phyloP scores from a whole-genome alignment of 2,888 invertebrate genomes.

The Tubiluchus corallicola region DNA sequence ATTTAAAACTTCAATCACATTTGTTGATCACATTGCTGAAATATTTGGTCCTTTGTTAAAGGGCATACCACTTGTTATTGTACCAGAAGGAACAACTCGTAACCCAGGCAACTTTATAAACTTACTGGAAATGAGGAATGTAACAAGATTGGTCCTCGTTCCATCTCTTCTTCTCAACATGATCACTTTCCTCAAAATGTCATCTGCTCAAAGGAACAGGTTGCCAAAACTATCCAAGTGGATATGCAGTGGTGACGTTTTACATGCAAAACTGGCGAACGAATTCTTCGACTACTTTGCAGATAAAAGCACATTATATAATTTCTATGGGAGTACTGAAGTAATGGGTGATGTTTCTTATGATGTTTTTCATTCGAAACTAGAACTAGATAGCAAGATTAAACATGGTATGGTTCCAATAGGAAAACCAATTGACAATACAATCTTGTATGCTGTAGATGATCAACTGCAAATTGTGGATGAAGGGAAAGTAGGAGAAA shows the following conservation, averaged over 20 bases:
- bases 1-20: conserved; percentile 76
- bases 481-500: conserved; percentile 56
- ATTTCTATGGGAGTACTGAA: conserved; percentile 79
- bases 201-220: too few species aligned
- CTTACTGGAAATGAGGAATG: conserved; percentile 42
- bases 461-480: conserved; percentile 46
- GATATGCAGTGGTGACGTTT: conserved; percentile 70
- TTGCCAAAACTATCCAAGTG: conserved; percentile 38
- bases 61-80: conserved; percentile 47
- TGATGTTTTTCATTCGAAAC: conserved; percentile 40
- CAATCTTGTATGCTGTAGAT: conserved; percentile 57
- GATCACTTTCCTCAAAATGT: too few species aligned
- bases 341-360: conserved; percentile 78
- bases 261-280: conserved; percentile 46
- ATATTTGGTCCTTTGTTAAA: conserved; percentile 66
- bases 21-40: conserved; percentile 73
- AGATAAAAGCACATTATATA: conserved; percentile 44
- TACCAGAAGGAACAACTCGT: conserved; percentile 50
- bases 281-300: conserved; percentile 54
- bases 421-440: conserved; percentile 61
- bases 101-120: conserved; percentile 55
- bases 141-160: conserved; percentile 39
- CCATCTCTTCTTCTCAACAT: conserved; percentile 61
- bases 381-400: conserved; percentile 16
- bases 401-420: conserved; percentile 51